Evolutionary conservation across 2,113 vertebrate genomes (phyloP).

Genomic region (Chitala chitala): DNA sequence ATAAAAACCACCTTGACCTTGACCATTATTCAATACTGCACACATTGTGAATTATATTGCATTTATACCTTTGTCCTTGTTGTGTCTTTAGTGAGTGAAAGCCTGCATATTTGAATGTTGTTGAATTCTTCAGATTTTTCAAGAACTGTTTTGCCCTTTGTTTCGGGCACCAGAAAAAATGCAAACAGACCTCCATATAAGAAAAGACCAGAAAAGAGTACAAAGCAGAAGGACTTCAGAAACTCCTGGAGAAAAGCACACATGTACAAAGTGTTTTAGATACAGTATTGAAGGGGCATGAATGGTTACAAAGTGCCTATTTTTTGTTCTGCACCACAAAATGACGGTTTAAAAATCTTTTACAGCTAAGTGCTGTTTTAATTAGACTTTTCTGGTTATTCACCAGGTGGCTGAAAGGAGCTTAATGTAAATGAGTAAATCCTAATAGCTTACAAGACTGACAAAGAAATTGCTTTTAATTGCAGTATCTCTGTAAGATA

Average conservation of each 20-base stretch:
- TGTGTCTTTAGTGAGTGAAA: slow-evolving; percentile 22
- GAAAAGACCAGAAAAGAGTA: slow-evolving; percentile 51
- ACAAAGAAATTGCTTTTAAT: slow-evolving; percentile 26
- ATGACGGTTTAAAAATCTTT: slow-evolving; percentile 2
- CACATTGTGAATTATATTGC: no score
- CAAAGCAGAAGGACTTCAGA: slow-evolving; percentile 51
- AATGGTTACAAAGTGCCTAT: slow-evolving; percentile 20
- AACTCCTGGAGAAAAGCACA: slow-evolving; percentile 36
- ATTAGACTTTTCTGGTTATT: slow-evolving; percentile 21
- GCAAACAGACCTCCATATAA: slow-evolving; percentile 46
- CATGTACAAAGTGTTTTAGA: background rate
- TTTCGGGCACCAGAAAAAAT: slow-evolving; percentile 62
- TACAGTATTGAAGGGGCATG: background rate
- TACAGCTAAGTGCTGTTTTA: slow-evolving; percentile 3
- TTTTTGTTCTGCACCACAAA: background rate
- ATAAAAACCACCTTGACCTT: no score
- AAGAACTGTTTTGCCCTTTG: slow-evolving; percentile 62
- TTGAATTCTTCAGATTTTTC: slow-evolving; percentile 59
- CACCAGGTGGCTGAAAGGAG: slow-evolving; percentile 6
- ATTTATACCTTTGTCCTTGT: slow-evolving; percentile 52
- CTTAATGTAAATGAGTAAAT: slow-evolving; percentile 15
- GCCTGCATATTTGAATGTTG: slow-evolving; percentile 47
- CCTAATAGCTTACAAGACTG: slow-evolving; percentile 10
- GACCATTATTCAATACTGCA: no score
- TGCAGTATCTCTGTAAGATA: slow-evolving; percentile 15